Conservation (phyloP, 1,140 invertebrate genomes). For the Solenopsis fugax region DNA sequence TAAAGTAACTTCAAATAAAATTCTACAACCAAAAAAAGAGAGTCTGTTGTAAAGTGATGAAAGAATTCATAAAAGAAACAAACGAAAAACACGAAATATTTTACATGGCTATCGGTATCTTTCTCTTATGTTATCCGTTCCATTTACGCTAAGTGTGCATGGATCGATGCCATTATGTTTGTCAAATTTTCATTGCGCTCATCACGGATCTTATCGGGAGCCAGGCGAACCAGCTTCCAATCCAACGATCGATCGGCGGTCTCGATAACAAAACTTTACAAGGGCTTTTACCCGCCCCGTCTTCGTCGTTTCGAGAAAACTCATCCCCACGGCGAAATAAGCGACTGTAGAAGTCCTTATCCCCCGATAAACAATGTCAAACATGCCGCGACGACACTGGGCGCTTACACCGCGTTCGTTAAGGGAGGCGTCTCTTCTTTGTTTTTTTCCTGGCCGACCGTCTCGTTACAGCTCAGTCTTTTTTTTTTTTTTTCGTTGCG, state of each 20-base stretch:
- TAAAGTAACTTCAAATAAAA: neutral
- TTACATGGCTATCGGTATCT: neutral
- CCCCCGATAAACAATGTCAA: conserved; percentile 74
- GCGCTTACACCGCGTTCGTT: conserved; percentile 71
- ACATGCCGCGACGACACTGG: conserved; percentile 63
- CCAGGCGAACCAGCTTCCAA: conserved; percentile 17
- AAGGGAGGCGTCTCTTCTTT: conserved; percentile 44
- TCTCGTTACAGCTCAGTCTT: conserved; percentile 49
- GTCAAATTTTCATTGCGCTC: conserved; percentile 31
- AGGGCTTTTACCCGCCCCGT: conserved; percentile 51
- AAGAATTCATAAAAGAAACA: neutral
- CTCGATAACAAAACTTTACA: conserved; percentile 27
- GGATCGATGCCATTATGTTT: neutral
- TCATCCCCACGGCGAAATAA: conserved; percentile 26
- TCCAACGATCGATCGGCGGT: conserved; percentile 45
- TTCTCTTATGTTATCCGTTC: too few species aligned
- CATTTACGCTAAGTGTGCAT: neutral
- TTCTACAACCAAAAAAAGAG: neutral
- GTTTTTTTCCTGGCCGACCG: conserved; percentile 39
- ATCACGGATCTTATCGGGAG: neutral
- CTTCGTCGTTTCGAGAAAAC: conserved; percentile 53
- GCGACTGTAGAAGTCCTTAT: conserved; percentile 48
- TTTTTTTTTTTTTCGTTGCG: conserved; percentile 32
- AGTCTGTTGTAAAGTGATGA: neutral
- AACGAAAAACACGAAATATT: too few species aligned